Evolutionary conservation across 2,888 invertebrate species (phyloP).

Genomic region (Deilephila porcellus): DNA sequence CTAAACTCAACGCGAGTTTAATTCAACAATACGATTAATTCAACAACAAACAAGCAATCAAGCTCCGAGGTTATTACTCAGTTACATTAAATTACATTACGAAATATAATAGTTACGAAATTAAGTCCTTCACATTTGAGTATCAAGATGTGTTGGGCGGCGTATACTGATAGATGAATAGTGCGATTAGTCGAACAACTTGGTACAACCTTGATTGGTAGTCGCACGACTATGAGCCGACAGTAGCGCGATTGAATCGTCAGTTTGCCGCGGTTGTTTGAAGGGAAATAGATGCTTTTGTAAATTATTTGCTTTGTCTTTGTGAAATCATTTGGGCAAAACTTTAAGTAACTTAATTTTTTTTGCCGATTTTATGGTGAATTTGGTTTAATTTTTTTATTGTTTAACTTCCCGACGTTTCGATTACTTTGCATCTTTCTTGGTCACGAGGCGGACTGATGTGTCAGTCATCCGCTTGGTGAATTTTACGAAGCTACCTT

Average conservation of each 20-base stretch:
- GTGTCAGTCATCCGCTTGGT: no score
- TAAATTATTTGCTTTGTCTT: background rate
- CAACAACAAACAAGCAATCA: background rate
- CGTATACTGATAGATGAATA: slow-evolving; percentile 54
- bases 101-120: slow-evolving; percentile 25
- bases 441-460: no score
- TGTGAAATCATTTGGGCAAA: no score
- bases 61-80: background rate
- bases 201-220: slow-evolving; percentile 68
- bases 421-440: no score
- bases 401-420: no score
- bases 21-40: background rate
- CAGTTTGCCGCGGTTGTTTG: slow-evolving; percentile 1
- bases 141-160: slow-evolving; percentile 50
- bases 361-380: no score
- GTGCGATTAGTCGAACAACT: slow-evolving; percentile 66
- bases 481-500: no score
- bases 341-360: no score
- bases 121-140: slow-evolving; percentile 40
- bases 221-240: slow-evolving; percentile 55
- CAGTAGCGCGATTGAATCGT: slow-evolving; percentile 51
- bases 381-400: no score
- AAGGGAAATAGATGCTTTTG: background rate
- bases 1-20: no score
- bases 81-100: slow-evolving; percentile 2